Conservation (phyloP, 2,888 invertebrate genomes). For the Euplexia lucipara region DNA sequence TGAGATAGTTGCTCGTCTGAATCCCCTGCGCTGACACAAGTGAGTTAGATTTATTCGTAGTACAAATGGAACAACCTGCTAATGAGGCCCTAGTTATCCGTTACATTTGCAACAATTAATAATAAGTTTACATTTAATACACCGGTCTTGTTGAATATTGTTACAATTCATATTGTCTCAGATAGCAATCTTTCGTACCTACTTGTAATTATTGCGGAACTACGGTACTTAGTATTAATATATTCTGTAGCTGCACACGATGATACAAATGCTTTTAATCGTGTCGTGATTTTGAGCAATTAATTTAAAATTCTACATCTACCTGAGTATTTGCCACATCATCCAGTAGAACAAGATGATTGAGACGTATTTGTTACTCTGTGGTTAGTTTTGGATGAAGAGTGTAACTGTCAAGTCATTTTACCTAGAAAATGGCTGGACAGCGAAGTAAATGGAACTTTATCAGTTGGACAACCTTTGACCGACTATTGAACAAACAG, state of each 20-base stretch:
- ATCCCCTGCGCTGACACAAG: slow-evolving; percentile 45
- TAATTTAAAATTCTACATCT: slow-evolving; percentile 20
- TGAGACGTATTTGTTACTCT: not conserved
- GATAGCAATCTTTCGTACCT: slow-evolving; percentile 54
- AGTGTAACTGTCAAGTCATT: not conserved
- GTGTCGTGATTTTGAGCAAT: slow-evolving; percentile 42
- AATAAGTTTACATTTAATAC: slow-evolving; percentile 64
- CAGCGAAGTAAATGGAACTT: not conserved
- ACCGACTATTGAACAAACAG: slow-evolving; percentile 33
- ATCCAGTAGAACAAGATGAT: not conserved
- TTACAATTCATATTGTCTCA: slow-evolving; percentile 58
- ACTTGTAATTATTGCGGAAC: slow-evolving; percentile 55
- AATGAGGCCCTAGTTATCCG: slow-evolving; percentile 65
- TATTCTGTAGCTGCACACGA: slow-evolving; percentile 50
- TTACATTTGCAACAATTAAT: slow-evolving; percentile 68
- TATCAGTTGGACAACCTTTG: slow-evolving; percentile 43
- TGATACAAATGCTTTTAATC: slow-evolving; percentile 53
- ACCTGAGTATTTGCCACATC: slow-evolving; percentile 4
- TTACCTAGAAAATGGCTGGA: slow-evolving; percentile 12
- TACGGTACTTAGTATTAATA: slow-evolving; percentile 48
- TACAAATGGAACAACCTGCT: slow-evolving; percentile 64
- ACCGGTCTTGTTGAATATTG: slow-evolving; percentile 47
- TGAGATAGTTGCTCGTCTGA: slow-evolving; percentile 43
- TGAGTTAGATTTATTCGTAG: slow-evolving; percentile 64
- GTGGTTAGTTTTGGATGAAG: not conserved